Conservation (phyloP, 92 coral and sea anemone species). For the Epizoanthus fatuus region DNA sequence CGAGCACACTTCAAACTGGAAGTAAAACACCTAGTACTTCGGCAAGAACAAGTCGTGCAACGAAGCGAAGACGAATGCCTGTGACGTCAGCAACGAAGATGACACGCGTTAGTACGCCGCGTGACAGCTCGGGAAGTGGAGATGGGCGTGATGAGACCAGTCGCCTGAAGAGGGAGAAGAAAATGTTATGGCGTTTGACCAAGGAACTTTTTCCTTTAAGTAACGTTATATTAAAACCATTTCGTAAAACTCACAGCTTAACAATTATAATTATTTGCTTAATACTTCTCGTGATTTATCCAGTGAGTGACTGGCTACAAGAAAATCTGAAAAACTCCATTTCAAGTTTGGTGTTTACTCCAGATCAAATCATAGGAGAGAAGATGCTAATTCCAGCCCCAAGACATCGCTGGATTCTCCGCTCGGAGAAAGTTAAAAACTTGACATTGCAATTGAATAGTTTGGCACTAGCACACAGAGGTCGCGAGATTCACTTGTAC, state of each 20-base stretch:
- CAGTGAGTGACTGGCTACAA: neutral
- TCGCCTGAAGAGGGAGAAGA: neutral
- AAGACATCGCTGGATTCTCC: conserved; percentile 75
- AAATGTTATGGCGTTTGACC: conserved; percentile 33
- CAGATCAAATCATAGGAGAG: neutral
- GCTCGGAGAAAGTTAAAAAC: conserved; percentile 59
- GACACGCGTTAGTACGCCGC: neutral
- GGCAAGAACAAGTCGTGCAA: neutral
- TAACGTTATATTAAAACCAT: conserved; percentile 23
- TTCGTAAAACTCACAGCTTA: conserved; percentile 26
- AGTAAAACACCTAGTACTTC: neutral
- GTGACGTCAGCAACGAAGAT: neutral
- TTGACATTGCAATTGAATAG: conserved; percentile 48
- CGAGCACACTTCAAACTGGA: neutral
- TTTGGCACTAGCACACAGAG: conserved; percentile 55
- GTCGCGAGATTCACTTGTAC: conserved; percentile 78
- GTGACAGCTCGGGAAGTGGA: neutral
- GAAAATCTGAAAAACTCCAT: conserved; percentile 21
- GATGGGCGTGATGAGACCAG: too few relatives aligned
- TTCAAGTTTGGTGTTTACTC: neutral
- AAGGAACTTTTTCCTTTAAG: conserved; percentile 36
- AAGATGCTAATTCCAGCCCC: conserved; percentile 64
- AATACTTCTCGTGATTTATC: conserved; percentile 17
- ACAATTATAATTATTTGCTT: neutral
- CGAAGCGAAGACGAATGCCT: conserved; percentile 5